These are phyloP conservation scores for Caenorhabditis macrosperma DNA, from an alignment of 2,888 invertebrate genomes.

Conservation along the genomic window DNA sequence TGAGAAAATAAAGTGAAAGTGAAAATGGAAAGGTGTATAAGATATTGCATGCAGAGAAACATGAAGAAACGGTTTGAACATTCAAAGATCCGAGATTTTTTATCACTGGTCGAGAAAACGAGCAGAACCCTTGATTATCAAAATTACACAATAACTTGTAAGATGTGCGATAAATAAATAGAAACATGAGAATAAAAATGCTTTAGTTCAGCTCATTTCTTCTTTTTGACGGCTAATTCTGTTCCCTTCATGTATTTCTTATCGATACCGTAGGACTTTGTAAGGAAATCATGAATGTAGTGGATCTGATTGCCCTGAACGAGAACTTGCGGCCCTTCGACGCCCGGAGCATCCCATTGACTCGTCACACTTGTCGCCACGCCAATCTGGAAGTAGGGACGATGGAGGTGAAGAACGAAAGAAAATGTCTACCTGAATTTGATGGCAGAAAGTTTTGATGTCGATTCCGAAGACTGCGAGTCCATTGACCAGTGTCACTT, in stretches of 20 bases:
- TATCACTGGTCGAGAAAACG: too few species aligned
- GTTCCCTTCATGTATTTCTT: slow-evolving; percentile 77
- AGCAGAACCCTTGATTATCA: neutral
- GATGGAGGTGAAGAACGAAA: neutral
- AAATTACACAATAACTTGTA: too few species aligned
- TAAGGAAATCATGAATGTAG: slow-evolving; percentile 58
- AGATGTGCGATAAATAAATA: neutral
- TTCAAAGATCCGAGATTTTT: neutral
- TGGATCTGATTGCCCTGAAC: slow-evolving; percentile 78
- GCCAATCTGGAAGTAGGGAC: slow-evolving; percentile 85
- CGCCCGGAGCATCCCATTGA: slow-evolving; percentile 85
- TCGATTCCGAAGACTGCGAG: slow-evolving; percentile 91
- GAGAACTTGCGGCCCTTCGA: slow-evolving; percentile 77
- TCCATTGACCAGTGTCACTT: slow-evolving; percentile 92
- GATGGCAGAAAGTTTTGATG: slow-evolving; percentile 81
- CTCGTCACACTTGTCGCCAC: slow-evolving; percentile 92
- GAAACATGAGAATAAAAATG: neutral
- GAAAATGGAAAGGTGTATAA: neutral
- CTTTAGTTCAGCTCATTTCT: slow-evolving; percentile 67
- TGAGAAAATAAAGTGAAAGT: neutral
- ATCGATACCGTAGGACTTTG: slow-evolving; percentile 70
- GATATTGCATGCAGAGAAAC: neutral
- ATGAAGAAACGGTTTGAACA: neutral
- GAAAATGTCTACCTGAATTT: slow-evolving; percentile 53
- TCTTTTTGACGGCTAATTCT: slow-evolving; percentile 76